phyloP scores from a whole-genome alignment of 2,797 vertebrate genomes.

The Oophaga sylvatica region DNA sequence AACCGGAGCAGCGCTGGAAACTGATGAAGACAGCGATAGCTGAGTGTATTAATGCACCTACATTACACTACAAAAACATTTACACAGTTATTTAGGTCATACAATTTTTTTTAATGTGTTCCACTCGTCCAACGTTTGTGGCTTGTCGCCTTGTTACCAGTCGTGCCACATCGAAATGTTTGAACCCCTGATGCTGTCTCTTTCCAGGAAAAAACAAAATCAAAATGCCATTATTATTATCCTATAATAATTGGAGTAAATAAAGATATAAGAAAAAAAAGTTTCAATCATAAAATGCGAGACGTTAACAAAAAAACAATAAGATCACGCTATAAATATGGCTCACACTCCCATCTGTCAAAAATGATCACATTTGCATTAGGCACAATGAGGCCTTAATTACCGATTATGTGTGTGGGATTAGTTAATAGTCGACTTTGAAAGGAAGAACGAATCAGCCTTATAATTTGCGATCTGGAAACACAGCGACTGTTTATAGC shows the following conservation, averaged over 20 bases:
- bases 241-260: neutral
- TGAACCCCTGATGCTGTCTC: neutral
- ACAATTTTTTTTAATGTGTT: no score
- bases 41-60: no score
- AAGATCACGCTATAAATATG: neutral
- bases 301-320: neutral
- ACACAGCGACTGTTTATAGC: neutral
- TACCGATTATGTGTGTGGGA: constrained; percentile 44
- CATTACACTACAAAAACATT: no score
- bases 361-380: constrained; percentile 23
- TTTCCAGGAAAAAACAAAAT: neutral
- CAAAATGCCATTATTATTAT: neutral
- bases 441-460: constrained; percentile 4
- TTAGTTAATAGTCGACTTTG: constrained; percentile 26
- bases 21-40: no score
- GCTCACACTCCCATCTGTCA: neutral
- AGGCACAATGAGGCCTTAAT: constrained; percentile 37
- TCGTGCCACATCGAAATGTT: neutral
- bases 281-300: neutral
- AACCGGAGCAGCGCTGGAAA: no score
- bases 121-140: no score
- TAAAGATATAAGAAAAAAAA: neutral
- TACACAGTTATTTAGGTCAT: no score
- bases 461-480: constrained; percentile 23
- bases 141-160: no score